Conservation (phyloP, 1,140 invertebrate species). For the Platorchestia sp. region DNA sequence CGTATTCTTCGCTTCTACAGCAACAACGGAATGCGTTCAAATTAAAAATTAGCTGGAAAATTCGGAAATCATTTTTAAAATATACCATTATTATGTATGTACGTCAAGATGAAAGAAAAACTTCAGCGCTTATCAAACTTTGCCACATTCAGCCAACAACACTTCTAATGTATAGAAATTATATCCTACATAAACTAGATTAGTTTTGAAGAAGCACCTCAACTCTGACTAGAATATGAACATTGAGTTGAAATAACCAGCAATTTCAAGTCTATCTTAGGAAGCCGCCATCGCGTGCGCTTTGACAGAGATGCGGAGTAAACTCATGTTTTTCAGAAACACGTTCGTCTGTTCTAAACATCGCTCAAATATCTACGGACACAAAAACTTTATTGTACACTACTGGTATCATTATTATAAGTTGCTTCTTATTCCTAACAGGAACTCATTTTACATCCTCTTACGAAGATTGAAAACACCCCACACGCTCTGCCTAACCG, state of each 20-base stretch:
- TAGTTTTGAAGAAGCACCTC: slow-evolving; percentile 48
- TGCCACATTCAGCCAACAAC: slow-evolving; percentile 17
- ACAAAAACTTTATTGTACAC: slow-evolving; percentile 16
- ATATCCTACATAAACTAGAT: slow-evolving; percentile 22
- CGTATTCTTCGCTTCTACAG: background rate
- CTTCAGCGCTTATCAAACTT: background rate
- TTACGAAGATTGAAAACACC: background rate
- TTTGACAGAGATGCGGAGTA: background rate
- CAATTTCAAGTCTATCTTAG: background rate
- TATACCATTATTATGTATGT: background rate
- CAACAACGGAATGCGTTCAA: background rate
- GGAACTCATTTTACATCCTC: slow-evolving; percentile 21
- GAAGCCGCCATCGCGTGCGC: background rate
- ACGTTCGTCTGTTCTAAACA: background rate
- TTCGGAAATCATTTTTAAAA: background rate
- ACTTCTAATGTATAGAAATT: slow-evolving; percentile 29
- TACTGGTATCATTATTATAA: slow-evolving; percentile 34
- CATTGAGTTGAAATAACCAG: slow-evolving; percentile 23
- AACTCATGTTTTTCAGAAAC: background rate
- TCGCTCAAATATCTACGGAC: slow-evolving; percentile 16
- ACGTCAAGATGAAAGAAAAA: background rate
- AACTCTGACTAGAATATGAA: slow-evolving; percentile 50
- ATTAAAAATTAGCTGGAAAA: background rate
- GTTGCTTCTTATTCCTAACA: slow-evolving; percentile 27
- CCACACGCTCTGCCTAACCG: background rate